Conservation (phyloP, 2,888 invertebrate genomes). For the Tachystola acroxantha region DNA sequence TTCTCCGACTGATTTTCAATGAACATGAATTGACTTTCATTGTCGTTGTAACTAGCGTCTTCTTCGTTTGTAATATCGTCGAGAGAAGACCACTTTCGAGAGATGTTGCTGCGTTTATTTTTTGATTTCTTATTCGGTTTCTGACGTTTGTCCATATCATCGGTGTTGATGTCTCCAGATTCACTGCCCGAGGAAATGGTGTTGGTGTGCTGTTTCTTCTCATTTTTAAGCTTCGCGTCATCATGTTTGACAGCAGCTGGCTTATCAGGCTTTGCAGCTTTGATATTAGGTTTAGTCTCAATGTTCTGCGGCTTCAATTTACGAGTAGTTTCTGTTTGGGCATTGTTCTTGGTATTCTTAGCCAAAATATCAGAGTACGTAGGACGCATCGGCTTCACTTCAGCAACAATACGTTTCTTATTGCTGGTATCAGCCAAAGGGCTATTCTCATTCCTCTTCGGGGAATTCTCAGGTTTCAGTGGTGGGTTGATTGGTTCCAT, state of each 20-base stretch:
- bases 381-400: conserved; percentile 92
- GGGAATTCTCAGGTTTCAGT: conserved; percentile 51
- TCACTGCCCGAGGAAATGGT: conserved; percentile 71
- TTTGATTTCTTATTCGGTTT: conserved; percentile 58
- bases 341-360: conserved; percentile 79
- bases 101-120: conserved; percentile 62
- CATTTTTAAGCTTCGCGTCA: conserved; percentile 54
- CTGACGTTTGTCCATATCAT: conserved; percentile 58
- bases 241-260: conserved; percentile 45
- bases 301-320: conserved; percentile 63
- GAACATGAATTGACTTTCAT: conserved; percentile 66
- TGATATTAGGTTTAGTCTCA: conserved; percentile 52
- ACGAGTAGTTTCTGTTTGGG: conserved; percentile 59
- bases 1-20: conserved; percentile 63
- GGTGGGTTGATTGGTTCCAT: conserved; percentile 41
- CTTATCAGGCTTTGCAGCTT: conserved; percentile 58
- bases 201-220: conserved; percentile 50
- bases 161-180: conserved; percentile 65
- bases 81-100: conserved; percentile 80
- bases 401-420: conserved; percentile 87
- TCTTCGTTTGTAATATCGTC: conserved; percentile 72
- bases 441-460: conserved; percentile 63
- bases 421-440: conserved; percentile 73
- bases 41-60: conserved; percentile 39
- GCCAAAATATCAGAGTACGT: conserved; percentile 91